These are phyloP conservation scores for Oncorhynchus clarkii DNA, from an alignment of 2,113 vertebrate species.

Conservation along the genomic window DNA sequence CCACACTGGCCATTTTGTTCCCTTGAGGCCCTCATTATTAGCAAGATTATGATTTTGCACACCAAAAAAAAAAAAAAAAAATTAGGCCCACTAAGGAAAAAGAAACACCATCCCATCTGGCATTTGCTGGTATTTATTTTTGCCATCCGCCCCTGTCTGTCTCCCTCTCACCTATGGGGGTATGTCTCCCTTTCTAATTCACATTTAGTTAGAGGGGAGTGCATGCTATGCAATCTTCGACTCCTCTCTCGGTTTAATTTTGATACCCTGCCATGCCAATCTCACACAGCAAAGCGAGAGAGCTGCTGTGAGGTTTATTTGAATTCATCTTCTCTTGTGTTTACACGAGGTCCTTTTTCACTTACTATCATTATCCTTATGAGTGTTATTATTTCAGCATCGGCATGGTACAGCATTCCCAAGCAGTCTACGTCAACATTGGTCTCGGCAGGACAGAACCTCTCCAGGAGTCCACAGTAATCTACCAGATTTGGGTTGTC, in stretches of 20 bases:
- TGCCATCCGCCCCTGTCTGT: no score
- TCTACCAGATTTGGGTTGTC: conserved; percentile 40
- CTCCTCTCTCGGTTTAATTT: conserved; percentile 13
- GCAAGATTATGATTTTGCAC: no score
- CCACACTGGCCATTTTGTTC: no score
- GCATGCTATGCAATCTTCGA: background rate
- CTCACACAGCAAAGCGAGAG: background rate
- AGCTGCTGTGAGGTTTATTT: conserved; percentile 25
- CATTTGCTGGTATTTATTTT: no score
- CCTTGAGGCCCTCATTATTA: no score
- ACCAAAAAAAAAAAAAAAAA: no score
- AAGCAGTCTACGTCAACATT: conserved; percentile 36
- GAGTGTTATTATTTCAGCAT: conserved; percentile 38
- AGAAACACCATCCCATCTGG: no score
- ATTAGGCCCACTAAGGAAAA: no score
- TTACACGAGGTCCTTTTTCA: background rate
- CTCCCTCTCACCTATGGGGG: no score
- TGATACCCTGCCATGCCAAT: conserved; percentile 11
- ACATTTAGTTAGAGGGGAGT: conserved; percentile 6
- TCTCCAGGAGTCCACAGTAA: background rate
- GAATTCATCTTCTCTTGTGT: conserved; percentile 31
- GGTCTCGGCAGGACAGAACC: background rate
- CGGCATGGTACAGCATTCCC: conserved; percentile 13
- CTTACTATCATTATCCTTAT: conserved; percentile 27
- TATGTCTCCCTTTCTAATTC: background rate